phyloP scores from a whole-genome alignment of 2,888 invertebrate species.

The Alentia gelatinosa region DNA sequence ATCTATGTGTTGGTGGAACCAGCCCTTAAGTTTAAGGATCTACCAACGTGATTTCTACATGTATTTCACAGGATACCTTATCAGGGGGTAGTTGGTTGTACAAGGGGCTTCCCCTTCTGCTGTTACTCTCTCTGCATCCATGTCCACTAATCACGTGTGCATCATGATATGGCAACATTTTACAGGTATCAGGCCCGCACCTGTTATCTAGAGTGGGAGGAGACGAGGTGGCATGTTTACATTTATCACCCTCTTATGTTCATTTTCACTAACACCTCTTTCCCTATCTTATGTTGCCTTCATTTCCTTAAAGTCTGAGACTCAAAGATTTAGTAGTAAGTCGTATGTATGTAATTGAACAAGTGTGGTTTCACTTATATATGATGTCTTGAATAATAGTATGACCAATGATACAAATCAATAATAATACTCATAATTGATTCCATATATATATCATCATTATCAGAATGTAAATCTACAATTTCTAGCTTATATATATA shows the following conservation, averaged over 20 bases:
- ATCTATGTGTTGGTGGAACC: too few species aligned
- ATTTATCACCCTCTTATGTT: constrained; percentile 20
- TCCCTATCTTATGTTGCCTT: not conserved
- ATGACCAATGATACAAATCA: too few species aligned
- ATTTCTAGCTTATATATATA: not conserved
- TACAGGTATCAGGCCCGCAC: constrained; percentile 39
- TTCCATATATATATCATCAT: not conserved
- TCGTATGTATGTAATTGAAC: not conserved
- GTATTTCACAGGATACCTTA: too few species aligned
- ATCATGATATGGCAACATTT: not conserved
- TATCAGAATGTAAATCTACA: not conserved
- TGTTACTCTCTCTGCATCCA: not conserved
- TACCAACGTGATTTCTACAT: too few species aligned
- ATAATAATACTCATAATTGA: not conserved
- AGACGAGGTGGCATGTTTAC: constrained; percentile 37
- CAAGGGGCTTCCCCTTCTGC: not conserved
- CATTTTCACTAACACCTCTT: constrained; percentile 12
- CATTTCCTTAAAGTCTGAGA: not conserved
- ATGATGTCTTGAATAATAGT: too few species aligned
- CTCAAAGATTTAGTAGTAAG: not conserved
- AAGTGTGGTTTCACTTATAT: not conserved
- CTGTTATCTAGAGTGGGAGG: not conserved
- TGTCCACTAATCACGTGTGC: constrained; percentile 20
- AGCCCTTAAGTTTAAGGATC: too few species aligned
- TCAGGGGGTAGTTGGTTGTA: not conserved